Conservation (phyloP, 2,113 vertebrate genomes). For the Colinus virginianus region DNA sequence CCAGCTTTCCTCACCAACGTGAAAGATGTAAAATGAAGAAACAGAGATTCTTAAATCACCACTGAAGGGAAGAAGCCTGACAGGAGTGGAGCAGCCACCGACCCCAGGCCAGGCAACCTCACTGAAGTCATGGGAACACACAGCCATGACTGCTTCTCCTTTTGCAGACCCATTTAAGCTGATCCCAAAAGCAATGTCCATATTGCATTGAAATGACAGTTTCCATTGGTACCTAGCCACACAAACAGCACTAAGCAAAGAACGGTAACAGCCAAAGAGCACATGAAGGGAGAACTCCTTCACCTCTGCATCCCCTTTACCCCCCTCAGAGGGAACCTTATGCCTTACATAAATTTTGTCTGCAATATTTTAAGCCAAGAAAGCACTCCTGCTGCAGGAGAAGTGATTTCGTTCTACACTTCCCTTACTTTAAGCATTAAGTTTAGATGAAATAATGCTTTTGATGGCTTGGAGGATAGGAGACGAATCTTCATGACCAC, state of each 20-base stretch:
- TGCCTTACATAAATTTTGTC: neutral
- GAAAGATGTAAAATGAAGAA: conserved; percentile 23
- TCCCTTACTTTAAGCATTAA: neutral
- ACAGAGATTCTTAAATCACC: neutral
- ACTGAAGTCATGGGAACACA: neutral
- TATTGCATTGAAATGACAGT: neutral
- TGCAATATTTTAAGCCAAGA: neutral
- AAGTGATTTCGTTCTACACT: neutral
- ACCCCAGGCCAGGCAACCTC: neutral
- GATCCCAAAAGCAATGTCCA: neutral
- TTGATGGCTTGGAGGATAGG: neutral
- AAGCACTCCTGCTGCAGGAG: neutral
- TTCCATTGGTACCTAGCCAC: neutral
- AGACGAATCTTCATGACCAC: neutral
- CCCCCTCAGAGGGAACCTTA: conserved; percentile 25
- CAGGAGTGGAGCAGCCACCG: neutral
- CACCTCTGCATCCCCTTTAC: conserved; percentile 27
- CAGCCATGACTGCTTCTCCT: neutral
- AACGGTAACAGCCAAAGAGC: neutral
- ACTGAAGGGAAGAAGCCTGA: neutral
- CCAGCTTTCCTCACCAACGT: conserved; percentile 17
- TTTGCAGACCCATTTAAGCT: neutral
- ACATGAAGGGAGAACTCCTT: conserved; percentile 19
- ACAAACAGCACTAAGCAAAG: neutral
- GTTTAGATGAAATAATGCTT: conserved; percentile 2